phyloP scores from a whole-genome alignment of 2,113 vertebrate genomes.

The Nibea albiflora region DNA sequence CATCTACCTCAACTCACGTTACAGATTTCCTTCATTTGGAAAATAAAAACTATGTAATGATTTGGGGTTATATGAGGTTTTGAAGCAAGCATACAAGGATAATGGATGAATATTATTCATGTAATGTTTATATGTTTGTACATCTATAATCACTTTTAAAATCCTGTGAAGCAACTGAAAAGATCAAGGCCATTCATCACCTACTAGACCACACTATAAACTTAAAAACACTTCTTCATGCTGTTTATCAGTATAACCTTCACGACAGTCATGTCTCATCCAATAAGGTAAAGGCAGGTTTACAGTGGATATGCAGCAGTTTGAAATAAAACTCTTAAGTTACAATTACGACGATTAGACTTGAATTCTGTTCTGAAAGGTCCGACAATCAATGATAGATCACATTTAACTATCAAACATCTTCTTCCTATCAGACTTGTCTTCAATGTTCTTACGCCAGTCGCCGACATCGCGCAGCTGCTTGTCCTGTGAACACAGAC shows the following conservation, averaged over 20 bases:
- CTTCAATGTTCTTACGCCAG: slow-evolving; percentile 99
- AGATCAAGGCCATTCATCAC: slow-evolving; percentile 13
- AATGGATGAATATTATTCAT: neutral
- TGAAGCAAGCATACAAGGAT: neutral
- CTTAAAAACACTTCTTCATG: neutral
- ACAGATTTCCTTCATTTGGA: neutral
- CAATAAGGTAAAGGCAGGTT: neutral
- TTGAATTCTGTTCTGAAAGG: slow-evolving; percentile 32
- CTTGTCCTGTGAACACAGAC: slow-evolving; percentile 84
- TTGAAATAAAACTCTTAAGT: slow-evolving; percentile 59
- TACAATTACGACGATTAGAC: slow-evolving; percentile 23
- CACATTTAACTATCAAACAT: slow-evolving; percentile 92
- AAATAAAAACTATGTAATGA: neutral
- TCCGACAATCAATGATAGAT: slow-evolving; percentile 72
- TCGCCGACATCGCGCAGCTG: slow-evolving; percentile 92
- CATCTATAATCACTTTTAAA: neutral
- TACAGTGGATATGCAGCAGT: slow-evolving; percentile 15
- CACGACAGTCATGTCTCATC: neutral
- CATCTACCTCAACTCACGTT: neutral
- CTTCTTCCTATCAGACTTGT: slow-evolving; percentile 99
- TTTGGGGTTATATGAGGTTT: neutral
- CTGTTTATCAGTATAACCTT: neutral
- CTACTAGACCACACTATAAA: neutral
- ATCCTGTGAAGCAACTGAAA: neutral
- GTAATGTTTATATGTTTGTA: neutral